A percentile compares a stretch with the other conserved stretches of the same genome.
Conservation (phyloP, 23 tunicate species). For the Pegea sp. region DNA sequence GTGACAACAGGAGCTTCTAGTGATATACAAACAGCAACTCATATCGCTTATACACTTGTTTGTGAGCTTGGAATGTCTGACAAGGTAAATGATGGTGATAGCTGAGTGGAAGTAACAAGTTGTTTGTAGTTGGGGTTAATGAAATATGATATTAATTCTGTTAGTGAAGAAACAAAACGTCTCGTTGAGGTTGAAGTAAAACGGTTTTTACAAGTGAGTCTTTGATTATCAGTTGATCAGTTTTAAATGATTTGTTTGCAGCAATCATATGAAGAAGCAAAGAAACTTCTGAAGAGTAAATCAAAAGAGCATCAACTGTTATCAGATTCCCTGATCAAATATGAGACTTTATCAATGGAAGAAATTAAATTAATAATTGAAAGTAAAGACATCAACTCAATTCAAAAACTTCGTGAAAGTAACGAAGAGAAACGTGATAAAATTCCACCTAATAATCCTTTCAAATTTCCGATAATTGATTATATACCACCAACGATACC, state of each 20-base stretch:
- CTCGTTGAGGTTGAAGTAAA: conserved; percentile 11
- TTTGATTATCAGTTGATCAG: neutral
- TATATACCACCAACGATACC: neutral
- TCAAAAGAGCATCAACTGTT: conserved; percentile 8
- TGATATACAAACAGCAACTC: conserved; percentile 29
- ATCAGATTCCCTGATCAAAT: conserved; percentile 6
- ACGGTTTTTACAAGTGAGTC: neutral
- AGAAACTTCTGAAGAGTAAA: conserved; percentile 3
- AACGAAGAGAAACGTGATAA: neutral
- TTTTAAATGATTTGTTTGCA: neutral
- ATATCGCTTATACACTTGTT: conserved; percentile 16
- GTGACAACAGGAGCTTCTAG: conserved; percentile 14
- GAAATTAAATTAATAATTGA: conserved; percentile 1
- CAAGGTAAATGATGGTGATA: conserved; percentile 3
- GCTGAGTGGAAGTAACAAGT: conserved; percentile 1
- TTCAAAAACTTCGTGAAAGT: neutral
- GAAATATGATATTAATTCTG: conserved; percentile 4
- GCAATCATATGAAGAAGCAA: conserved; percentile 8
- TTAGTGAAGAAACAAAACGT: conserved; percentile 7
- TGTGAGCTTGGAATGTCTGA: conserved; percentile 38
- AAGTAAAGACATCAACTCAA: neutral
- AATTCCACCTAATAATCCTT: neutral
- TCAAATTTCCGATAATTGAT: neutral
- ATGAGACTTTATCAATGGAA: conserved; percentile 9
- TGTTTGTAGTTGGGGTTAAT: conserved; percentile 5